Conservation (phyloP, 2,797 vertebrate genomes). For the Urosaurus nigricauda region DNA sequence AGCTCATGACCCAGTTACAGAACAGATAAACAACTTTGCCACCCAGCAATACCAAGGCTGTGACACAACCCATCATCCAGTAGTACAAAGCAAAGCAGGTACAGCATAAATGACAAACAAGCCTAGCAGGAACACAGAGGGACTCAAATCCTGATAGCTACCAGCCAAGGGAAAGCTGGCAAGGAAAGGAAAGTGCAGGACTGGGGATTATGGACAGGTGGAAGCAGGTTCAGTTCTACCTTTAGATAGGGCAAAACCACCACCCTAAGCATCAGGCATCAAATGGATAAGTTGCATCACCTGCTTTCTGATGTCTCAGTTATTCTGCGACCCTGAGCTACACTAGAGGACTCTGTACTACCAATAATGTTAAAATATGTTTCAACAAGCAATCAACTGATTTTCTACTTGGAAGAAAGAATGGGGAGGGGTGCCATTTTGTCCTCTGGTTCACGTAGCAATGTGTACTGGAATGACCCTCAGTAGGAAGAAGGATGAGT, state of each 20-base stretch:
- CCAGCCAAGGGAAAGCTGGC: no score
- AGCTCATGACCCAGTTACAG: no score
- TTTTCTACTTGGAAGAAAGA: not conserved
- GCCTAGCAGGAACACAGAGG: no score
- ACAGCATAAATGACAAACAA: no score
- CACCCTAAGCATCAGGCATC: not conserved
- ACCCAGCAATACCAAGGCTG: no score
- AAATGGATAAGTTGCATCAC: no score
- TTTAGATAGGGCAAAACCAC: not conserved
- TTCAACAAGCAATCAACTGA: no score
- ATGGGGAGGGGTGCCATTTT: not conserved
- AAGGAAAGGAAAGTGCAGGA: no score
- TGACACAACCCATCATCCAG: no score
- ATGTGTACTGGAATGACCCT: not conserved
- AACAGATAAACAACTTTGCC: no score
- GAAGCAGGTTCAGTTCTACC: not conserved
- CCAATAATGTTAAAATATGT: not conserved
- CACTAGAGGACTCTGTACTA: not conserved
- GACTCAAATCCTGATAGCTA: no score
- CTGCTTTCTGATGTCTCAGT: not conserved
- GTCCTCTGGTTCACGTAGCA: not conserved
- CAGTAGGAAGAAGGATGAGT: not conserved
- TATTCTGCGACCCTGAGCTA: not conserved
- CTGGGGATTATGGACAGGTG: not conserved
- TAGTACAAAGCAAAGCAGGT: no score